phyloP scores from a whole-genome alignment of 2,888 invertebrate species.

The Ophion obscuratus region DNA sequence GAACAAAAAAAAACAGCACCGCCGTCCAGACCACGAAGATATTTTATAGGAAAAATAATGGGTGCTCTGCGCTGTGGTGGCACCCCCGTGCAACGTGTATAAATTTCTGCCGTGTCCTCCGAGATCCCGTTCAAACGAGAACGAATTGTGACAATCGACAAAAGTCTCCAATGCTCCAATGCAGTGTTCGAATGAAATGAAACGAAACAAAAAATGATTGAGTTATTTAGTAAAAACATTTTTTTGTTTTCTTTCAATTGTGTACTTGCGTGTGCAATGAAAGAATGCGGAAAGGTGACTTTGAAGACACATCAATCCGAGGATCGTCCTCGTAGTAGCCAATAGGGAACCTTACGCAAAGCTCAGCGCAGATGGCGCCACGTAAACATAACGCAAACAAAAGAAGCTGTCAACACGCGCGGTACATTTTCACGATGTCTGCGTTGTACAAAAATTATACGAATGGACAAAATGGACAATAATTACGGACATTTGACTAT shows the following conservation, averaged over 20 bases:
- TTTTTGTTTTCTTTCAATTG: neutral
- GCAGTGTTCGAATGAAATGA: conserved; percentile 35
- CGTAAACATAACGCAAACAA: too few relatives aligned
- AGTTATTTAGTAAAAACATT: neutral
- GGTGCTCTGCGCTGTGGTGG: conserved; percentile 78
- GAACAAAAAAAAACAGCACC: neutral
- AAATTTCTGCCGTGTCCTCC: conserved; percentile 16
- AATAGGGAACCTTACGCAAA: too few relatives aligned
- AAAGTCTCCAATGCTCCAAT: neutral
- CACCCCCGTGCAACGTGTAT: conserved; percentile 73
- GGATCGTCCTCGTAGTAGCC: too few relatives aligned
- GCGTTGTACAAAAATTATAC: too few relatives aligned
- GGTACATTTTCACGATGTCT: too few relatives aligned
- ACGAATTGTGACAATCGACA: conserved; percentile 21
- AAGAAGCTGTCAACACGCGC: too few relatives aligned
- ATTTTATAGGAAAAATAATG: conserved; percentile 47
- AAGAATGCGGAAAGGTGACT: too few relatives aligned
- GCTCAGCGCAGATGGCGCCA: too few relatives aligned
- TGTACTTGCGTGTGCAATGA: too few relatives aligned
- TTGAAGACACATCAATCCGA: too few relatives aligned
- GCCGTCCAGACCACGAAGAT: conserved; percentile 59
- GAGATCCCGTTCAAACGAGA: conserved; percentile 15
- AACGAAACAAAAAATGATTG: conserved; percentile 10
- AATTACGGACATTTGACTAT: too few relatives aligned
- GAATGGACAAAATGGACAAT: too few relatives aligned